A percentile compares a stretch with the other conserved stretches of the same genome.
Conservation (phyloP, 53 echinoderm and acorn worm genomes). For the Holothuria scabra region DNA sequence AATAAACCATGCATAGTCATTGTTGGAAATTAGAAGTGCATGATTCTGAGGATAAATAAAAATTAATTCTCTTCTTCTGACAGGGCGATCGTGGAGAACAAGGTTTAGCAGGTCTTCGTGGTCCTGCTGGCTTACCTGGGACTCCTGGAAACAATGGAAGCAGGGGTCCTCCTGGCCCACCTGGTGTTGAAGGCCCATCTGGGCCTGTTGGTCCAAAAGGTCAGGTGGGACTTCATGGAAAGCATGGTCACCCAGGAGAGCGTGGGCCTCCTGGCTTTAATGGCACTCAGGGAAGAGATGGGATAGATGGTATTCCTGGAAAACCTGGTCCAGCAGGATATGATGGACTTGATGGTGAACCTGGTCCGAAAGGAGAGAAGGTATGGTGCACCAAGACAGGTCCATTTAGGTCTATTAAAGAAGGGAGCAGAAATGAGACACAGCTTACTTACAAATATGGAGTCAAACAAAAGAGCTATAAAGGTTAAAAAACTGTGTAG, state of each 20-base stretch:
- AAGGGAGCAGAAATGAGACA: background rate
- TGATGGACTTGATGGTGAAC: constrained; percentile 24
- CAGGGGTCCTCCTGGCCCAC: constrained; percentile 14
- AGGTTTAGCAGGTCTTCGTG: constrained; percentile 19
- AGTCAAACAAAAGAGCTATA: too few species aligned
- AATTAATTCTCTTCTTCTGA: too few species aligned
- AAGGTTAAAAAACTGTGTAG: too few species aligned
- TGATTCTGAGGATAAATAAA: too few species aligned
- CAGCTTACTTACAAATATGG: too few species aligned
- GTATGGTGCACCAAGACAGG: constrained; percentile 6
- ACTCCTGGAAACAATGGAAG: background rate
- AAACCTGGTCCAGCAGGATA: background rate
- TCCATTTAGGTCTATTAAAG: background rate
- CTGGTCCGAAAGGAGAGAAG: constrained; percentile 57
- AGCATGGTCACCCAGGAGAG: constrained; percentile 30
- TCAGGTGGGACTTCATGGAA: constrained; percentile 35
- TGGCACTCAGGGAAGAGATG: background rate
- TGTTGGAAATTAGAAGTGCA: too few species aligned
- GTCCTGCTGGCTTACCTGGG: constrained; percentile 7
- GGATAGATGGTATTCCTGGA: background rate
- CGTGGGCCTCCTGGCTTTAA: constrained; percentile 38
- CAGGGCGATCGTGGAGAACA: constrained; percentile 19
- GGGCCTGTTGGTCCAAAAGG: constrained; percentile 49
- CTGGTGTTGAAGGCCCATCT: constrained; percentile 33
- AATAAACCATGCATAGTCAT: too few species aligned